Conservation (phyloP, 1,140 invertebrate genomes). For the Thaumatotibia leucotreta region DNA sequence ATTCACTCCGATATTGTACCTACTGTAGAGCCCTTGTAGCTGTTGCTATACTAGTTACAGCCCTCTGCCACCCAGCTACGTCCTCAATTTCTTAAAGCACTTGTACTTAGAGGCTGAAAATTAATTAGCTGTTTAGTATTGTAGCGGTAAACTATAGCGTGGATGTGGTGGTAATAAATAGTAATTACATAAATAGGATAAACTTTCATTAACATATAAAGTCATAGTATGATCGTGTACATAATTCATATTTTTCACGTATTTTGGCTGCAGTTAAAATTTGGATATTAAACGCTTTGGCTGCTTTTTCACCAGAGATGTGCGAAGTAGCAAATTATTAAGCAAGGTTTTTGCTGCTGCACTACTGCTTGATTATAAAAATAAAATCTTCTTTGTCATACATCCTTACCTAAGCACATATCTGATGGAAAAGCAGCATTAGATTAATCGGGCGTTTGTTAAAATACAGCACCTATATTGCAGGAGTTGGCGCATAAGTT, state of each 20-base stretch:
- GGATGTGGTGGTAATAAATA: conserved; percentile 60
- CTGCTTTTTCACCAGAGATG: neutral
- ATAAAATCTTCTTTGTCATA: no score
- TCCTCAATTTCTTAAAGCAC: conserved; percentile 56
- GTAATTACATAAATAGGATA: conserved; percentile 35
- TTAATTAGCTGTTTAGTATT: conserved; percentile 60
- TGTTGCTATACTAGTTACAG: conserved; percentile 37
- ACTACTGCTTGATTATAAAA: no score
- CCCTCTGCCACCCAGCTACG: conserved; percentile 68
- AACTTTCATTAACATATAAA: conserved; percentile 15
- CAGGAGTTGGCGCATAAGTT: conserved; percentile 90
- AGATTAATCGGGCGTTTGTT: neutral
- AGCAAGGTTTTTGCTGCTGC: no score
- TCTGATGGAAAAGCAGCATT: neutral
- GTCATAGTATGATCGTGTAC: conserved; percentile 8
- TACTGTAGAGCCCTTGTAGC: neutral
- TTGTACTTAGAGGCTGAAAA: conserved; percentile 67
- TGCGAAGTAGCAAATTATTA: no score
- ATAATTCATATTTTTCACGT: conserved; percentile 5
- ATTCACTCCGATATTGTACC: neutral
- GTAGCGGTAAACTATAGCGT: conserved; percentile 61
- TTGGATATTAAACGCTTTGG: neutral
- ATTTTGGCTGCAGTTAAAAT: conserved; percentile 1
- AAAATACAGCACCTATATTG: conserved; percentile 22
- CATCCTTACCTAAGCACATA: neutral